These are phyloP conservation scores for Drosophila fungiperda DNA, from an alignment of 2,888 invertebrate genomes.

Conservation along the genomic window DNA sequence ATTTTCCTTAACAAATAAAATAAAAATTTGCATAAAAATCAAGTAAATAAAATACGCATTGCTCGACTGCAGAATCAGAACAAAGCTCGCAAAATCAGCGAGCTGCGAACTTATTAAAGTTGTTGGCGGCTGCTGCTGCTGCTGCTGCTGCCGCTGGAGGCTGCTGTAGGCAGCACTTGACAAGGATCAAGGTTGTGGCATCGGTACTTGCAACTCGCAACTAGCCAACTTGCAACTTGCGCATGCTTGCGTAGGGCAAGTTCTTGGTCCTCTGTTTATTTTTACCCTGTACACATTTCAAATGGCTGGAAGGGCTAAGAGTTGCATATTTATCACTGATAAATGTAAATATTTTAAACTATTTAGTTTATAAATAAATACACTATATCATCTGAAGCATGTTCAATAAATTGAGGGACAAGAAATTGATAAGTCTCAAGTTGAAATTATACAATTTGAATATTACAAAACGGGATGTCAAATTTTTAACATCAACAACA, in stretches of 20 bases:
- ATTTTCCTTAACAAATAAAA: conserved; percentile 75
- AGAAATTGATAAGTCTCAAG: neutral
- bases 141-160: conserved; percentile 29
- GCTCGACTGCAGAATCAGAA: conserved; percentile 47
- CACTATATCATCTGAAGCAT: too few species aligned
- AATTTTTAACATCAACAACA: neutral
- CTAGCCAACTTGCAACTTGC: conserved; percentile 20
- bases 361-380: neutral
- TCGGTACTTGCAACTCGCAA: conserved; percentile 38
- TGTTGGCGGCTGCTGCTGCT: conserved; percentile 50
- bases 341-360: neutral
- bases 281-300: conserved; percentile 12
- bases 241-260: conserved; percentile 50
- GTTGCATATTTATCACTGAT: neutral
- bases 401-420: too few species aligned
- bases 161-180: conserved; percentile 74
- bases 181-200: conserved; percentile 82
- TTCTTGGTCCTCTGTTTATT: conserved; percentile 14
- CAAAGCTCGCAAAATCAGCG: conserved; percentile 46
- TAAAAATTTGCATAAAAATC: conserved; percentile 80
- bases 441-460: neutral
- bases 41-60: conserved; percentile 74
- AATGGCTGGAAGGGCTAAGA: neutral
- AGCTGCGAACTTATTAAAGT: conserved; percentile 81
- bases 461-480: neutral